phyloP scores from a whole-genome alignment of 30 jellyfish, hydroid and myxozoan genomes.

The Hydractinia echinata region DNA sequence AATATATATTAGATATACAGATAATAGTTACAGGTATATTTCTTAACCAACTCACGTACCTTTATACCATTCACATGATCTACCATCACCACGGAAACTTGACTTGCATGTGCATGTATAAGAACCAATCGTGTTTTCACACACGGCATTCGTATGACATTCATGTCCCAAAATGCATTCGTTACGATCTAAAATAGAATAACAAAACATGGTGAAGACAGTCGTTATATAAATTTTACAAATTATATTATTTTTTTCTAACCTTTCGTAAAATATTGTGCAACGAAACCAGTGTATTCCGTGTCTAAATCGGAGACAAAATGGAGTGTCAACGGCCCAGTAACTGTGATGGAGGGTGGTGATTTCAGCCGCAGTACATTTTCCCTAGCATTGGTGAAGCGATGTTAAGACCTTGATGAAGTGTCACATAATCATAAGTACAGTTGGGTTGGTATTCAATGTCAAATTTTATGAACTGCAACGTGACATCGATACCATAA shows the following conservation, averaged over 20 bases:
- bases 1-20: too few relatives aligned
- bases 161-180: slow-evolving; percentile 29
- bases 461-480: slow-evolving; percentile 42
- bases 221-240: not conserved
- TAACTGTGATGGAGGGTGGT: slow-evolving; percentile 49
- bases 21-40: too few relatives aligned
- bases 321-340: slow-evolving; percentile 62
- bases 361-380: slow-evolving; percentile 48
- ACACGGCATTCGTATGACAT: slow-evolving; percentile 68
- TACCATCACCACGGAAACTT: slow-evolving; percentile 90
- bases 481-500: slow-evolving; percentile 50
- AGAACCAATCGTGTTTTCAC: slow-evolving; percentile 81
- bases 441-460: slow-evolving; percentile 68
- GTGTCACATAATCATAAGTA: slow-evolving; percentile 71
- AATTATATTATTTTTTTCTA: not conserved
- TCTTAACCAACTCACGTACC: slow-evolving; percentile 34
- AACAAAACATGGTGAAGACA: not conserved
- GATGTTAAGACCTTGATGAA: slow-evolving; percentile 47
- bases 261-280: slow-evolving; percentile 70
- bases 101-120: slow-evolving; percentile 61
- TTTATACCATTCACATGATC: slow-evolving; percentile 71
- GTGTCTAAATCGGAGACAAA: slow-evolving; percentile 78
- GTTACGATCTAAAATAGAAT: slow-evolving; percentile 15
- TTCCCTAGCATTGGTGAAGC: slow-evolving; percentile 46
- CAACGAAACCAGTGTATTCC: slow-evolving; percentile 66